Evolutionary conservation across 2,888 invertebrate species (phyloP).

Genomic region (Acronicta aceris): DNA sequence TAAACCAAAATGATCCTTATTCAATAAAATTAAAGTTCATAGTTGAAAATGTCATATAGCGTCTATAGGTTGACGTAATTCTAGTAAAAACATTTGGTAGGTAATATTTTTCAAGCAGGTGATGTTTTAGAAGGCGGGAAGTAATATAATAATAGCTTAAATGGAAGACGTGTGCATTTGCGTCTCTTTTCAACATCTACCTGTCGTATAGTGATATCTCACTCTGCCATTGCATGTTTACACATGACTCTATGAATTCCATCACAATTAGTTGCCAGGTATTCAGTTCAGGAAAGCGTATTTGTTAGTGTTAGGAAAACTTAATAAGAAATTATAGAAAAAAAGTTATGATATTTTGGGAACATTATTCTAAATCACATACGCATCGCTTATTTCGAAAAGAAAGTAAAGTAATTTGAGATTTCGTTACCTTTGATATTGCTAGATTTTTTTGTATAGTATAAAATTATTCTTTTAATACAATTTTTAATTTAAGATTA

Average conservation of each 20-base stretch:
- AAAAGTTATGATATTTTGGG: slow-evolving; percentile 11
- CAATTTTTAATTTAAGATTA: slow-evolving; percentile 8
- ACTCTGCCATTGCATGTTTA: not conserved
- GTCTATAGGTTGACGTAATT: slow-evolving; percentile 15
- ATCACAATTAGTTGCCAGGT: not conserved
- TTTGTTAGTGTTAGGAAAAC: not conserved
- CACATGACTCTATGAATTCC: not conserved
- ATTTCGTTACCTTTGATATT: not conserved
- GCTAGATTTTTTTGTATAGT: not conserved
- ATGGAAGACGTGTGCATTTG: not conserved
- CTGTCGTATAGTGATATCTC: slow-evolving; percentile 1
- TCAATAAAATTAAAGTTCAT: slow-evolving; percentile 8
- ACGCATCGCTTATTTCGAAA: slow-evolving; percentile 1
- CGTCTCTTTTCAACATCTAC: slow-evolving; percentile 9
- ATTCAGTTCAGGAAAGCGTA: not conserved
- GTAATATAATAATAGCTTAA: not conserved
- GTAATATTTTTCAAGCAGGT: slow-evolving; percentile 24
- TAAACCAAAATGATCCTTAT: slow-evolving; percentile 26
- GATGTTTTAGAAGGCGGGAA: slow-evolving; percentile 23
- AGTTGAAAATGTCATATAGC: slow-evolving; percentile 28
- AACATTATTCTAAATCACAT: slow-evolving; percentile 28
- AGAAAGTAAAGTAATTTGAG: not conserved
- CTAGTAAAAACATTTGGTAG: slow-evolving; percentile 36
- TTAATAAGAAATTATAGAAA: no score
- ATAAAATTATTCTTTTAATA: not conserved